phyloP scores from a whole-genome alignment of 2,113 vertebrate species.

The Trachemys scripta region DNA sequence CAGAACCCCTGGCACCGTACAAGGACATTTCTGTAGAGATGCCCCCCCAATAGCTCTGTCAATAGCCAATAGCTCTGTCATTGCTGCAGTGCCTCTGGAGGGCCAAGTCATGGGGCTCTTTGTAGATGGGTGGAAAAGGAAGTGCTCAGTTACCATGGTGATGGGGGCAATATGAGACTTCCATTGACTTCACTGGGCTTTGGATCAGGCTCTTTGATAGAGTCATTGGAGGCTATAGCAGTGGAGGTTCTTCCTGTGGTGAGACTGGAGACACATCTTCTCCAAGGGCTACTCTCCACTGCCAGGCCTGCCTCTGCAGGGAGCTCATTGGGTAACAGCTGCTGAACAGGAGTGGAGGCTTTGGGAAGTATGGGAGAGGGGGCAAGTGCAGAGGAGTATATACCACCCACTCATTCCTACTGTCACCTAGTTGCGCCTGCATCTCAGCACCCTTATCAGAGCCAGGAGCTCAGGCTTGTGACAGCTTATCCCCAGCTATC shows the following conservation, averaged over 20 bases:
- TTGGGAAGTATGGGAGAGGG: neutral
- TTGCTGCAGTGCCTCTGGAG: neutral
- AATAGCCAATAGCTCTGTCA: neutral
- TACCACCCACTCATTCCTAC: neutral
- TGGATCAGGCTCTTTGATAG: neutral
- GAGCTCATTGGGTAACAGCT: neutral
- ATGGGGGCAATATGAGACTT: neutral
- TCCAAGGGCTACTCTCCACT: neutral
- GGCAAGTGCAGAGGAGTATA: neutral
- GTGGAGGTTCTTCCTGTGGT: neutral
- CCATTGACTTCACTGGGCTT: neutral
- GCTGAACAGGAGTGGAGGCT: too few species aligned
- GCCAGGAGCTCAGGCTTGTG: neutral
- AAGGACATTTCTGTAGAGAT: neutral
- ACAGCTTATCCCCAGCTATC: neutral
- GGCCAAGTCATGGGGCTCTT: neutral
- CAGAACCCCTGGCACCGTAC: neutral
- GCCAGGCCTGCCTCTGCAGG: neutral
- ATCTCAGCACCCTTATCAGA: neutral
- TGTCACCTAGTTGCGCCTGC: neutral
- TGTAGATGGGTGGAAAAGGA: neutral
- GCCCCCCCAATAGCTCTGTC: neutral
- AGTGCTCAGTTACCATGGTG: neutral
- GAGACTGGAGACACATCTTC: neutral
- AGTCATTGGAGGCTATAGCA: neutral